Conservation (phyloP, 2,113 vertebrate genomes). For the Notechis scutatus region DNA sequence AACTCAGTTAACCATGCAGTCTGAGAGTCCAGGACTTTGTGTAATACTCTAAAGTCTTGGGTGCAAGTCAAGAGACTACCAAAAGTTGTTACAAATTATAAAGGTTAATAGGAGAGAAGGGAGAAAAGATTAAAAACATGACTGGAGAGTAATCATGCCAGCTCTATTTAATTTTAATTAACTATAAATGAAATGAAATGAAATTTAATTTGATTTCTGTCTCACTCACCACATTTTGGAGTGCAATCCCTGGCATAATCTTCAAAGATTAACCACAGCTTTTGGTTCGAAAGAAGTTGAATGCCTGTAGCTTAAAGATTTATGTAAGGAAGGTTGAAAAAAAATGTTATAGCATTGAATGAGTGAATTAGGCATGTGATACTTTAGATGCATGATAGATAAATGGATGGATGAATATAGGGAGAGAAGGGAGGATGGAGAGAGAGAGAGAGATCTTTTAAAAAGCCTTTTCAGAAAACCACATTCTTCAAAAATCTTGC, state of each 20-base stretch:
- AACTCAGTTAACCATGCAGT: not conserved
- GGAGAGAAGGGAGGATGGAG: not conserved
- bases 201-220: not conserved
- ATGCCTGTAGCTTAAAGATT: not conserved
- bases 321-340: conserved; percentile 26
- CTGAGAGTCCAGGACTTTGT: not conserved
- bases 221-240: not conserved
- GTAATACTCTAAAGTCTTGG: not conserved
- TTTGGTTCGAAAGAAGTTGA: not conserved
- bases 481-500: conserved; percentile 49
- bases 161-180: not conserved
- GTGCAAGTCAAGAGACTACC: not conserved
- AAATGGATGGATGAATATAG: not conserved
- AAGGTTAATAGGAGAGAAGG: not conserved
- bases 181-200: not conserved
- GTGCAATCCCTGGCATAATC: not conserved
- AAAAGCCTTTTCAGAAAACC: conserved; percentile 50
- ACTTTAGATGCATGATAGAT: conserved; percentile 42
- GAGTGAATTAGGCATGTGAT: conserved; percentile 55
- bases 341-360: conserved; percentile 38
- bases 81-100: not conserved
- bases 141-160: not conserved
- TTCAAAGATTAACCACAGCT: not conserved
- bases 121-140: not conserved
- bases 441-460: not conserved